Evolutionary conservation across 2,888 invertebrate genomes (phyloP), one percentile per base, ranked within the genome.

Genomic region (Habrosyne pyritoides): DNA sequence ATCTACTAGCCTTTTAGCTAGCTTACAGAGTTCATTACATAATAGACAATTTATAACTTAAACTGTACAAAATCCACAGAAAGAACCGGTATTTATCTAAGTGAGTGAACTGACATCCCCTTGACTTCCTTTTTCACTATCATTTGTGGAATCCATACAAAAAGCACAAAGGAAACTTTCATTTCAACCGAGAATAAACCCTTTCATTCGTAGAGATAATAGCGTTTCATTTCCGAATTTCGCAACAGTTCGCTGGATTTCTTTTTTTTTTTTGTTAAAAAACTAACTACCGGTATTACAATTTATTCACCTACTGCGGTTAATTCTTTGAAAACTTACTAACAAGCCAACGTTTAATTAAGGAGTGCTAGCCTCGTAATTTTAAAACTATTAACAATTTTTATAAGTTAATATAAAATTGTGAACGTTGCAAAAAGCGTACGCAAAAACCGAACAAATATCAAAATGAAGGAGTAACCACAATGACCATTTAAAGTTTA

Each of bases 181-280:
- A 60, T 56, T 62, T 59, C 51, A n/a, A 48, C 55, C 56, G 56
- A 64, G 63, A 61, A 22, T 51, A 56, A 53, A 71, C 56, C 61
- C 55, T 69, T 67, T 65, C 64, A 69, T 61, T 67, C 61, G 55
- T 47, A 54, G 58, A 68, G 64, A 75, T 71, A 71, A 75, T 72
- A 59, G 65, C 63, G 66, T 67, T 72, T 72, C 47, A 71, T 72
- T 74, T 69, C 63, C 55, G 60, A 63, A 68, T 67, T 65, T 57
- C 47, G 66, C 54, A 73, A 65, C 70, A 67, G 64, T 65, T 63
- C 64, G 64, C 57, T 59, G 66, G 54, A 33, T 33, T 33, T 33
- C 33, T 33, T 54, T 57, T 64, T 66, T 56, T 55, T 56, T 60
- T 55, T 64, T 55, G 52, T 54, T 53, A 56, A 53, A 61, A 56